Conservation (phyloP, 2,888 invertebrate genomes). For the Auanema freiburgensis region DNA sequence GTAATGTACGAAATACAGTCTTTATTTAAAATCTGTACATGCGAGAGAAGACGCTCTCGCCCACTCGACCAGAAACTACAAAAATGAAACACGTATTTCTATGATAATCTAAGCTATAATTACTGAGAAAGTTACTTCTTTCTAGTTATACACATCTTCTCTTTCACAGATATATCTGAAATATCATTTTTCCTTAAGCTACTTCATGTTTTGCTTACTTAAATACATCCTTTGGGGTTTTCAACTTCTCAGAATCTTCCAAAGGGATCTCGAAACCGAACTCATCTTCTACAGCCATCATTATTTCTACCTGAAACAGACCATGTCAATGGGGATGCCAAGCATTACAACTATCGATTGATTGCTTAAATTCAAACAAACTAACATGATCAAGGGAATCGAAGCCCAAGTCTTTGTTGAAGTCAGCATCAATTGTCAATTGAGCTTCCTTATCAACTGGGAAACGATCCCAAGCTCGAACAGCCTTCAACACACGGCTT, state of each 20-base stretch:
- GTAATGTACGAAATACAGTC: too few relatives aligned
- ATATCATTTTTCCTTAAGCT: constrained; percentile 10
- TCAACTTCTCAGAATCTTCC: constrained; percentile 46
- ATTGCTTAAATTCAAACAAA: constrained; percentile 5
- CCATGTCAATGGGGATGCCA: not conserved
- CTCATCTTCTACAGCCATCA: constrained; percentile 99
- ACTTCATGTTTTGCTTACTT: constrained; percentile 17
- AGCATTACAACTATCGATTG: not conserved
- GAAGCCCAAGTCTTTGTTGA: constrained; percentile 47
- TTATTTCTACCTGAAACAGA: constrained; percentile 79
- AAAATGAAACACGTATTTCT: too few relatives aligned
- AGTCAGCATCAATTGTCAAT: constrained; percentile 39
- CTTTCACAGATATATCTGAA: constrained; percentile 50
- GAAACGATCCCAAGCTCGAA: constrained; percentile 62
- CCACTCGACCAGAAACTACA: too few relatives aligned
- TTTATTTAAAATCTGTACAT: too few relatives aligned
- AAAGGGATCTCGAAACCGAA: constrained; percentile 72
- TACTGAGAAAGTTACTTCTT: not conserved
- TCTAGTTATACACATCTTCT: constrained; percentile 48
- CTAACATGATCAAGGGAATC: constrained; percentile 50
- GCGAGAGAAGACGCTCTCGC: too few relatives aligned
- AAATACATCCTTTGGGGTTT: constrained; percentile 32
- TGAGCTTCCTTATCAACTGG: constrained; percentile 52
- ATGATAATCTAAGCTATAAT: too few relatives aligned
- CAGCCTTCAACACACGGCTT: constrained; percentile 59